phyloP scores from a whole-genome alignment of 2,888 invertebrate genomes.

The Aphodius sticticus region DNA sequence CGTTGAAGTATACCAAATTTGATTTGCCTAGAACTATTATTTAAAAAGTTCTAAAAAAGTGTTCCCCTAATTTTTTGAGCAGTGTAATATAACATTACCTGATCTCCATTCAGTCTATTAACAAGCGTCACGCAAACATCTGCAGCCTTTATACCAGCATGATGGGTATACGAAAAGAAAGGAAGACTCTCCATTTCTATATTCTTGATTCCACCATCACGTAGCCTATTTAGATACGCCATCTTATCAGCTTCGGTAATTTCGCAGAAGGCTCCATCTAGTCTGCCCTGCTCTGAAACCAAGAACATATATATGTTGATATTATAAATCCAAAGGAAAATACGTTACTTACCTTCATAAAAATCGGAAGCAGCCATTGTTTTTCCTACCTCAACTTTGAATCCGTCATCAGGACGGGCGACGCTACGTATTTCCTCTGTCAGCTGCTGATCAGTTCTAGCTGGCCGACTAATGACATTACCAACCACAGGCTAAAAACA shows the following conservation, averaged over 20 bases:
- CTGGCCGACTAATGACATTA: conserved; percentile 62
- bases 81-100: conserved; percentile 4
- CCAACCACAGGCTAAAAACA: conserved; percentile 63
- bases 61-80: too few relatives aligned
- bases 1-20: too few relatives aligned
- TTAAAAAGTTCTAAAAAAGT: too few relatives aligned
- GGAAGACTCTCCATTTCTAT: conserved; percentile 18
- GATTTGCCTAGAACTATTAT: too few relatives aligned
- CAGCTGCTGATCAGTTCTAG: conserved; percentile 66
- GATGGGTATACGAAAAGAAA: conserved; percentile 15
- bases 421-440: conserved; percentile 62
- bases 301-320: background rate
- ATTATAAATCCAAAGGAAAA: background rate
- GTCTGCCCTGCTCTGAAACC: background rate
- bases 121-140: conserved; percentile 21
- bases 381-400: conserved; percentile 68
- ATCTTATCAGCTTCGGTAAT: conserved; percentile 13
- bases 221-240: background rate
- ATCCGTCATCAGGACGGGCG: conserved; percentile 57
- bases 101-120: conserved; percentile 17
- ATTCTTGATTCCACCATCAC: conserved; percentile 11
- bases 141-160: conserved; percentile 12
- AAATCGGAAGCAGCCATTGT: conserved; percentile 84
- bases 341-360: conserved; percentile 69
- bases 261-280: conserved; percentile 19